Base-by-base conservation (phyloP, 2,797 vertebrate species). In the Uromys caudimaculatus region DNA sequence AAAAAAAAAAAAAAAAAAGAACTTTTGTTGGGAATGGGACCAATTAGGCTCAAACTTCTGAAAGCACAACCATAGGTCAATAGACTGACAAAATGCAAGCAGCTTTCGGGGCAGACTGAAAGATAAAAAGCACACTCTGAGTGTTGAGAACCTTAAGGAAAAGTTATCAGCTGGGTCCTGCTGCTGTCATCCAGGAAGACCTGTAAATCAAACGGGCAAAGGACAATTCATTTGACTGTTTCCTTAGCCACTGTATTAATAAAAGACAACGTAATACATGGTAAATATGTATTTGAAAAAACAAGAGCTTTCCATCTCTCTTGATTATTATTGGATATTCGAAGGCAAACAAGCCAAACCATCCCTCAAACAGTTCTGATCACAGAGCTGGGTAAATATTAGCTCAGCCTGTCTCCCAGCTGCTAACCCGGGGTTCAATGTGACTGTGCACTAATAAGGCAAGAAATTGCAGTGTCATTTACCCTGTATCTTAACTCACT, bases 351-450 rank as follows among this genome's bases (percentile, higher is more conserved):
- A 97, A 96, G 75, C 83, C 81, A 93, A 96, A 95, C 83, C 71
- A 90, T 58, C 77, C 92, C 69, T 97, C 91, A 97, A 91, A 97
- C 76, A 96, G 92, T 94, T 96, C 92, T 88, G 92, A 97, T 93
- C 79, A 79, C 44, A 95, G 87, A 97, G 75, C 64, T 87, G 69
- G 82, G 91, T 89, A 97, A 97, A 98, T 97, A 98, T 97, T 97
- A 97, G 94, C 82, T 97, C 95, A 97, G 95, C 94, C 95, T 94
- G 91, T 89, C 95, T 97, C 95, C 97, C 95, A 97, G 95, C 95
- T 97, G 97, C 90, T 95, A 95, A 67, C 41, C 87, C 47, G 91
- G 83, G 94, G 78, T 96, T 96, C 95, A 92, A 73, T 90, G 79
- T 47, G 54, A 60, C 94, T 95, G 95, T 4, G 79, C 76, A 69